Percentiles rank a stretch among this genome's conserved stretches.
Conservation (phyloP, 2,888 invertebrate species). For the Hemithea aestivaria region DNA sequence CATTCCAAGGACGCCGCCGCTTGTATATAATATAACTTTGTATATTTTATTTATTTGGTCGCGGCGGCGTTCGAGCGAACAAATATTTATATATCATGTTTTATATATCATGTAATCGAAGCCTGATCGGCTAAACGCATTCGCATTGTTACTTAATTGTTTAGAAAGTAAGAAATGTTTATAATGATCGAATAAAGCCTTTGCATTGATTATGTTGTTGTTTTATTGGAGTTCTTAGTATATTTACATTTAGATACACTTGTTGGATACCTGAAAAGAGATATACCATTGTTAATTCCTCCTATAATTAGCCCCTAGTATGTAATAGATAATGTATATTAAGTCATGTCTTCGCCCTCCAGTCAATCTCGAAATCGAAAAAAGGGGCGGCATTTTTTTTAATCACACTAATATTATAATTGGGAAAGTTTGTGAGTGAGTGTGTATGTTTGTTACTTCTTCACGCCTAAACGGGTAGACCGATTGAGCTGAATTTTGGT, state of each 20-base stretch:
- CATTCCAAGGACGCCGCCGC: constrained; percentile 27
- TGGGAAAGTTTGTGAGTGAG: too few species aligned
- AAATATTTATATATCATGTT: constrained; percentile 32
- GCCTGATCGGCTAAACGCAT: constrained; percentile 56
- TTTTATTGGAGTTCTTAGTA: constrained; percentile 43
- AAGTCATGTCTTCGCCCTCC: too few species aligned
- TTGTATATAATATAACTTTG: constrained; percentile 52
- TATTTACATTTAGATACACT: constrained; percentile 16
- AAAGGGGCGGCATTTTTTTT: too few species aligned
- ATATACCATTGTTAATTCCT: too few species aligned
- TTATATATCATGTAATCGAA: constrained; percentile 36
- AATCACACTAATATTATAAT: too few species aligned
- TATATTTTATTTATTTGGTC: constrained; percentile 54
- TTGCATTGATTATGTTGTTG: constrained; percentile 62
- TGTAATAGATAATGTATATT: too few species aligned
- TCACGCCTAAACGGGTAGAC: too few species aligned
- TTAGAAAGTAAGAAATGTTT: constrained; percentile 70
- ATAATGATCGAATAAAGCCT: constrained; percentile 70
- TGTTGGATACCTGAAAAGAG: too few species aligned
- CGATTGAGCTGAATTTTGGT: too few species aligned
- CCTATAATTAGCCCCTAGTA: too few species aligned
- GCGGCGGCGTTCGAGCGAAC: constrained; percentile 30
- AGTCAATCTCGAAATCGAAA: too few species aligned
- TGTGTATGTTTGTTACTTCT: too few species aligned
- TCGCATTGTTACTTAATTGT: constrained; percentile 74